Evolutionary conservation across 2,113 vertebrate genomes (phyloP), one percentile per base, ranked within the genome.

Genomic region (Nyctibius bracteatus): DNA sequence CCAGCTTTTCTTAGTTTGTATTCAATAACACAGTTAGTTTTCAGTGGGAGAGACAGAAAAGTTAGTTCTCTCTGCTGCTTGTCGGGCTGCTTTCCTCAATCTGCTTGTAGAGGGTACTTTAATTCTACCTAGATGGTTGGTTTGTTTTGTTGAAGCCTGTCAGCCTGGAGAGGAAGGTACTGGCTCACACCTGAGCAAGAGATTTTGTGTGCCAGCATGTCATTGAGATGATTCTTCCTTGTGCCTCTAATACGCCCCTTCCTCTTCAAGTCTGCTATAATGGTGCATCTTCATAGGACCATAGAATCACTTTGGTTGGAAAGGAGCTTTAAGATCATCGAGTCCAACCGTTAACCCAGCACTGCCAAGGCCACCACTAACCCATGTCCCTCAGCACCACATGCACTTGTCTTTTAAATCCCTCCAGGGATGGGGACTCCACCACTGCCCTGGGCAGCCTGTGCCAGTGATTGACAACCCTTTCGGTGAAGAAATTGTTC

Each of bases 281-380:
- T 0, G 6, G 25, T 4, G 17, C 14, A 1, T 39, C 39, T 11
- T n/a, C n/a, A n/a, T n/a, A n/a, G n/a, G n/a, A n/a, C n/a, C n/a
- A n/a, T n/a, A n/a, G n/a, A n/a, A n/a, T n/a, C n/a, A n/a, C n/a
- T n/a, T n/a, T n/a, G n/a, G n/a, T n/a, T n/a, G n/a, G n/a, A n/a
- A n/a, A n/a, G n/a, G n/a, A n/a, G n/a, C n/a, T n/a, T n/a, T n/a
- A n/a, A n/a, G n/a, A n/a, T n/a, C n/a, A n/a, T n/a, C n/a, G n/a
- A n/a, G n/a, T n/a, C n/a, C n/a, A n/a, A n/a, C n/a, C n/a, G n/a
- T n/a, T n/a, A n/a, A n/a, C n/a, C n/a, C n/a, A n/a, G n/a, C n/a
- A n/a, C n/a, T n/a, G n/a, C n/a, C n/a, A n/a, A n/a, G n/a, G n/a
- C n/a, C n/a, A n/a, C n/a, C n/a, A n/a, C n/a, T n/a, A n/a, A n/a